Conservation (phyloP, 2,113 vertebrate species). For the Callipepla californica region DNA sequence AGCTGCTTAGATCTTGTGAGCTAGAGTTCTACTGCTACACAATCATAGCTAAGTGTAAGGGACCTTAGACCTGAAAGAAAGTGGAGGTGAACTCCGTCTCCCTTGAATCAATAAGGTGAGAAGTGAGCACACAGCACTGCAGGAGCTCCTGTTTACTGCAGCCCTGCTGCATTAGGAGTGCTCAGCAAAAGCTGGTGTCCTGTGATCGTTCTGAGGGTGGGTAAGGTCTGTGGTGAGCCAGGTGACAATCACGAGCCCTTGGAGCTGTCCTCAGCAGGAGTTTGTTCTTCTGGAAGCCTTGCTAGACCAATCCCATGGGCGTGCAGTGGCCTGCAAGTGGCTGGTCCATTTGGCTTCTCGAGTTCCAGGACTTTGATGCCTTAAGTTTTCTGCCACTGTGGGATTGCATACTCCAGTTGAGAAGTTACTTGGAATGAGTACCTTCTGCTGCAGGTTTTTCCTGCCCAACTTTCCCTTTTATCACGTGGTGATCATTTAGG, state of each 20-base stretch:
- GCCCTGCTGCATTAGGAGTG: background rate
- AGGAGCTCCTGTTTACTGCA: background rate
- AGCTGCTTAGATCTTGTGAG: background rate
- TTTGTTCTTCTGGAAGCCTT: background rate
- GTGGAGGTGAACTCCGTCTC: background rate
- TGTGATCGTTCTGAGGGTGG: background rate
- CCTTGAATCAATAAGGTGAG: background rate
- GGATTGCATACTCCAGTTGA: background rate
- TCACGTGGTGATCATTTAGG: fast-evolving
- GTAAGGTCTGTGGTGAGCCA: background rate
- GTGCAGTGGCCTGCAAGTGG: background rate
- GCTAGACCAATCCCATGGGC: background rate
- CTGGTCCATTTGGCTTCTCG: background rate
- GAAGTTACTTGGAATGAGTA: background rate
- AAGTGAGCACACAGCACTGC: background rate
- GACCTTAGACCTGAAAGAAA: background rate
- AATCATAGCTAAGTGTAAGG: background rate
- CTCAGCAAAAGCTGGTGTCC: background rate
- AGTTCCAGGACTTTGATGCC: background rate
- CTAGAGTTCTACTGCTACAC: background rate
- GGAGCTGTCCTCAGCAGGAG: background rate
- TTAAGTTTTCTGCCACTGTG: fast-evolving
- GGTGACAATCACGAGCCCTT: fast-evolving
- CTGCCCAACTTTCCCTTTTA: background rate
- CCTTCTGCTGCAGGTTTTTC: background rate